Conservation (phyloP, 2,888 invertebrate species). For the Agrypnus murinus region DNA sequence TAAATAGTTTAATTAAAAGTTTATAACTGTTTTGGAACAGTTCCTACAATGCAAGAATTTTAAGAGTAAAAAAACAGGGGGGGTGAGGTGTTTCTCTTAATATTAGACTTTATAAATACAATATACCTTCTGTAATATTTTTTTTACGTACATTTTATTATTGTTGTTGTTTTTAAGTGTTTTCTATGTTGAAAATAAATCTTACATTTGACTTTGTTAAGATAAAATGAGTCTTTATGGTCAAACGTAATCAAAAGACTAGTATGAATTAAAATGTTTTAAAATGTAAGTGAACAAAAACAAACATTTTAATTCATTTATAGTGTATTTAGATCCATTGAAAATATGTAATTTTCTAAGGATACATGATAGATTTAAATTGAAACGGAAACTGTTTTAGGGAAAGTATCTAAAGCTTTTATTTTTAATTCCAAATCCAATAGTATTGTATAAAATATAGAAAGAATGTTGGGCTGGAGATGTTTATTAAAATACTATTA, state of each 20-base stretch:
- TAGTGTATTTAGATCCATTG: too few species aligned
- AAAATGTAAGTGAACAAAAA: neutral
- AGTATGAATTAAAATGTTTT: constrained; percentile 22
- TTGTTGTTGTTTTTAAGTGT: constrained; percentile 31
- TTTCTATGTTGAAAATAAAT: constrained; percentile 27
- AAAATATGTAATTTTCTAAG: too few species aligned
- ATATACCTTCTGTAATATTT: constrained; percentile 36
- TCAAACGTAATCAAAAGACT: constrained; percentile 29
- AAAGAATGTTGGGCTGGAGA: too few species aligned
- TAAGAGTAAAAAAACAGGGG: neutral
- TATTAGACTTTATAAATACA: constrained; percentile 27
- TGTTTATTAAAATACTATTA: too few species aligned
- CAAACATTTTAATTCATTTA: constrained; percentile 17
- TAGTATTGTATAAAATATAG: too few species aligned
- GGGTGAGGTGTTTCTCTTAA: constrained; percentile 37
- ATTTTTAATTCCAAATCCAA: too few species aligned
- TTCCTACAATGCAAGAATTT: constrained; percentile 41
- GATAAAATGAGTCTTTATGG: constrained; percentile 10
- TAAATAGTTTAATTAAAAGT: constrained; percentile 48
- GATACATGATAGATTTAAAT: too few species aligned
- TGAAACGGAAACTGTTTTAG: too few species aligned
- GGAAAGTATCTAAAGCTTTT: too few species aligned
- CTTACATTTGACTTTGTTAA: constrained; percentile 35
- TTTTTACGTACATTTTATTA: constrained; percentile 17
- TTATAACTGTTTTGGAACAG: constrained; percentile 46